phyloP scores from a whole-genome alignment of 37 sponge, comb jelly and placozoan species.

The Agelas oroides region DNA sequence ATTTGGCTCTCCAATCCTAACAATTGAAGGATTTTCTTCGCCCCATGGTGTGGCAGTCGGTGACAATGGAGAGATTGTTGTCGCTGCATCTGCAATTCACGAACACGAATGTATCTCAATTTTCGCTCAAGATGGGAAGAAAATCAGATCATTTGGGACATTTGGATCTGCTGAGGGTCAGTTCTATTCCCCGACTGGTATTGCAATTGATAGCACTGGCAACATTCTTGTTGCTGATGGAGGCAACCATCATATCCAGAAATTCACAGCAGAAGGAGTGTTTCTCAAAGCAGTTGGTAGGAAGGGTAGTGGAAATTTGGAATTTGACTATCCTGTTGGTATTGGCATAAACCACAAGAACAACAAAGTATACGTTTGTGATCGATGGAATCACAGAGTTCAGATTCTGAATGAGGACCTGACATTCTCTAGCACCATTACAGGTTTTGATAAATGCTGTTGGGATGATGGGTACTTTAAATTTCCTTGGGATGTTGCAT shows the following conservation, averaged over 20 bases:
- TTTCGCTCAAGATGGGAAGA: background rate
- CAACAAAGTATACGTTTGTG: slow-evolving; percentile 21
- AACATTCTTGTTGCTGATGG: slow-evolving; percentile 22
- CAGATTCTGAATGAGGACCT: slow-evolving; percentile 28
- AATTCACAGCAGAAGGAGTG: slow-evolving; percentile 23
- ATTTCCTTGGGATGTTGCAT: slow-evolving; percentile 11
- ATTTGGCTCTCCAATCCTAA: background rate
- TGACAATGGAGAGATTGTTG: background rate
- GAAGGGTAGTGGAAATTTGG: slow-evolving; percentile 11
- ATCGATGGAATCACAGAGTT: slow-evolving; percentile 20
- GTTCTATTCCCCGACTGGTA: slow-evolving; percentile 7
- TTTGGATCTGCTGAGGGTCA: slow-evolving; percentile 5
- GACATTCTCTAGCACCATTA: background rate
- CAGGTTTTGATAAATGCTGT: too few relatives aligned
- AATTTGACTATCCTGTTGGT: slow-evolving; percentile 26
- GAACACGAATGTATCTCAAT: slow-evolving; percentile 6
- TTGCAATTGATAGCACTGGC: slow-evolving; percentile 11
- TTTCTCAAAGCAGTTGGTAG: slow-evolving; percentile 22
- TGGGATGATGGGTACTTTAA: background rate
- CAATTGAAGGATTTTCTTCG: background rate
- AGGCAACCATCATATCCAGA: slow-evolving; percentile 25
- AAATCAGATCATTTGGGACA: slow-evolving; percentile 2
- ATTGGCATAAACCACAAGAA: slow-evolving; percentile 21
- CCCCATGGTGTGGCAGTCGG: background rate
- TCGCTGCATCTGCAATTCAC: background rate